A percentile compares a stretch with the other conserved stretches of the same genome.
These are phyloP conservation scores for Lycaon pictus DNA, from an alignment of 2,113 vertebrate genomes.

Conservation along the genomic window DNA sequence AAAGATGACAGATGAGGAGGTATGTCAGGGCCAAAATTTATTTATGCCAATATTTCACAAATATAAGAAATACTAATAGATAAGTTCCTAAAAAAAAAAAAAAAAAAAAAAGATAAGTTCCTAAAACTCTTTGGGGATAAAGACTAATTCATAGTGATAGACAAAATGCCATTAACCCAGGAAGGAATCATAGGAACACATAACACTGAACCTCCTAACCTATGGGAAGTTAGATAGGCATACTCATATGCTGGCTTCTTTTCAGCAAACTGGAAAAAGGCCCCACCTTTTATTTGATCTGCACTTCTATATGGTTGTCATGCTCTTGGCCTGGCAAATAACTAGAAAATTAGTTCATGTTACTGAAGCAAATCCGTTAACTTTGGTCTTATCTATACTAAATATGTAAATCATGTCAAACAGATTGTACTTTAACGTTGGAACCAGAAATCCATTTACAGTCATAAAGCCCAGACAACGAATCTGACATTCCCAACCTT, in stretches of 20 bases:
- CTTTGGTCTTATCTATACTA: constrained; percentile 27
- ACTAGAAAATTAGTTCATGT: constrained; percentile 31
- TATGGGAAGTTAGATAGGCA: not conserved
- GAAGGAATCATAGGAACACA: constrained; percentile 56
- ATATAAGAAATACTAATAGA: constrained; percentile 31
- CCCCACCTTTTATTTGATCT: constrained; percentile 66
- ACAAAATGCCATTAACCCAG: not conserved
- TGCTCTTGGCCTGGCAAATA: not conserved
- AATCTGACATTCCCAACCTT: not conserved
- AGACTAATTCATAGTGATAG: not conserved
- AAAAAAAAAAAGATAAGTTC: not conserved
- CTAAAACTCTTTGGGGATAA: not conserved
- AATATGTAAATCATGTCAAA: constrained; percentile 53
- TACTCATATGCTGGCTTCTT: not conserved
- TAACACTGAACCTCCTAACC: not conserved
- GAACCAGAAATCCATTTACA: constrained; percentile 25
- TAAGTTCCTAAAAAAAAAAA: not conserved
- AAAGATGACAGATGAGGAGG: not conserved
- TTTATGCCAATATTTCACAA: not conserved
- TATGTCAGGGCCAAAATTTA: not conserved
- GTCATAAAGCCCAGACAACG: not conserved
- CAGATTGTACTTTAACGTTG: not conserved
- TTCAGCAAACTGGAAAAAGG: constrained; percentile 58
- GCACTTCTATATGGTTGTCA: not conserved
- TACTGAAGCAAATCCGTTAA: not conserved